Percentiles rank a stretch among this genome's conserved stretches.
phyloP scores from a whole-genome alignment of 2,797 vertebrate genomes.

The Synanceia verrucosa region DNA sequence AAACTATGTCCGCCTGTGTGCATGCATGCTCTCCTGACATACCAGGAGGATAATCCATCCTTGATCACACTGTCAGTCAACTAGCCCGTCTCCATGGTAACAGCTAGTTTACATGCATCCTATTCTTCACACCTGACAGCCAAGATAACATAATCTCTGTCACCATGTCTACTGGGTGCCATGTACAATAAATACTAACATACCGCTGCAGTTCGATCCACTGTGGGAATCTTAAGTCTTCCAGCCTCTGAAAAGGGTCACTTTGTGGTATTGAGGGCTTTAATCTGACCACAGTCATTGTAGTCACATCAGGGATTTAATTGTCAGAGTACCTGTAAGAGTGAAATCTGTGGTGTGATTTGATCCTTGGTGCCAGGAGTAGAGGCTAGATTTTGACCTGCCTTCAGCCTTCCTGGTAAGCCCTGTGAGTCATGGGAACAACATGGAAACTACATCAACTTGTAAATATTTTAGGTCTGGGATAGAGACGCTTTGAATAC shows the following conservation, averaged over 20 bases:
- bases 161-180: constrained; percentile 18
- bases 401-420: neutral
- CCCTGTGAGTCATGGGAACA: neutral
- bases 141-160: constrained; percentile 12
- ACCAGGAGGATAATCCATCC: constrained; percentile 50
- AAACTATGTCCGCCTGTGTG: neutral
- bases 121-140: constrained; percentile 24
- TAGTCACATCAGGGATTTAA: neutral
- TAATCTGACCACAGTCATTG: neutral
- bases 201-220: neutral
- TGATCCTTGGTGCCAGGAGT: neutral
- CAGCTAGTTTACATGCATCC: constrained; percentile 2
- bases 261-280: too few relatives aligned
- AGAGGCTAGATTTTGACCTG: neutral
- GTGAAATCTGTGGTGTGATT: neutral
- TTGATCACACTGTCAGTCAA: constrained; percentile 53
- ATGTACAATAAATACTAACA: constrained; percentile 16
- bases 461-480: neutral
- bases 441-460: neutral
- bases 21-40: too few relatives aligned
- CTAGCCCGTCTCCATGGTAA: constrained; percentile 42
- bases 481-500: constrained; percentile 5
- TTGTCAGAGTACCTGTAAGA: neutral
- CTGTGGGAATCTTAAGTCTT: neutral
- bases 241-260: too few relatives aligned